Evolutionary conservation across 2,888 invertebrate species (phyloP).

Genomic region (Schrankia costaestrigalis): DNA sequence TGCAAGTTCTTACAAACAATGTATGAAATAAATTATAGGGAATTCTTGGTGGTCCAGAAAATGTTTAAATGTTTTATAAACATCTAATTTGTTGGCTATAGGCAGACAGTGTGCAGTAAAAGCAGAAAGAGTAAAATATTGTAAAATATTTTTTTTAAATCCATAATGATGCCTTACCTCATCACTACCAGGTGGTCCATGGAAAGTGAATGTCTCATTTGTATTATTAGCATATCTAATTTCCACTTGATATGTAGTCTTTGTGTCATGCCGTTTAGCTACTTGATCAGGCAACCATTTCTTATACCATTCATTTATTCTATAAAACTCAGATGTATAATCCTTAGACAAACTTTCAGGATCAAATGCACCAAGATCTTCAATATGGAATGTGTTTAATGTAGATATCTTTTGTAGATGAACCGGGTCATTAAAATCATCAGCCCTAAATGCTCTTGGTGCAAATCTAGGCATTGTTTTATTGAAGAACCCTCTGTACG

Average conservation of each 20-base stretch:
- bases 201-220: conserved; percentile 97
- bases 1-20: no score
- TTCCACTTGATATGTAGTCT: conserved; percentile 96
- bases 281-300: conserved; percentile 95
- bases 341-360: conserved; percentile 89
- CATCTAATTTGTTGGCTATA: no score
- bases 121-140: neutral
- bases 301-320: conserved; percentile 96
- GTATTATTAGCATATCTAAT: conserved; percentile 96
- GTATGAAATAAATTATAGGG: no score
- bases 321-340: conserved; percentile 94
- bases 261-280: conserved; percentile 90
- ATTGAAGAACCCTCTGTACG: conserved; percentile 97
- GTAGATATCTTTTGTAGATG: conserved; percentile 96
- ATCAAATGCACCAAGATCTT: conserved; percentile 92
- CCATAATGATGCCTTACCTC: conserved; percentile 82
- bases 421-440: conserved; percentile 97
- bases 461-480: conserved; percentile 97
- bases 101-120: no score
- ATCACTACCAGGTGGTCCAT: conserved; percentile 94
- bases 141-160: neutral
- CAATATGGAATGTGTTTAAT: conserved; percentile 92
- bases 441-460: conserved; percentile 93
- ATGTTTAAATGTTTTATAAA: no score
- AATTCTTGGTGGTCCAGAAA: no score